These are phyloP conservation scores for Herpetotheres cachinnans DNA, from an alignment of 2,113 vertebrate genomes.

Conservation along the genomic window DNA sequence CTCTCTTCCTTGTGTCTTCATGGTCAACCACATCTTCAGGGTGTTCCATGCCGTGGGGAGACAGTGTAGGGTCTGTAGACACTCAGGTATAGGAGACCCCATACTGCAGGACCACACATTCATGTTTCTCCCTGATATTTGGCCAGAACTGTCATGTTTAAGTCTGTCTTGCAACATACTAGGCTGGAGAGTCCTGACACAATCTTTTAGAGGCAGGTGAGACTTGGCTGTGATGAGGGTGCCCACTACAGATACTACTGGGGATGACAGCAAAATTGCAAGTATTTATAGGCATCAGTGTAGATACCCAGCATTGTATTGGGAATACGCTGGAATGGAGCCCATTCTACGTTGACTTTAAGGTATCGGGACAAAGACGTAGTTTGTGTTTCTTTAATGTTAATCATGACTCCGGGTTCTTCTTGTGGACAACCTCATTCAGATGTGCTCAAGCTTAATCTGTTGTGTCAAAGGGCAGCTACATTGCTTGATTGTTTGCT, in stretches of 20 bases:
- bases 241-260: background rate
- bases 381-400: background rate
- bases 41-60: background rate
- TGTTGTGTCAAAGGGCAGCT: background rate
- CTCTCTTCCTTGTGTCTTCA: background rate
- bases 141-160: background rate
- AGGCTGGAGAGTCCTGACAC: background rate
- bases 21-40: background rate
- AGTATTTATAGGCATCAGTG: background rate
- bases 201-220: background rate
- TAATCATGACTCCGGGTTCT: background rate
- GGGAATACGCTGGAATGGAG: background rate
- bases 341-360: background rate
- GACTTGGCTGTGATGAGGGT: background rate
- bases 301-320: background rate
- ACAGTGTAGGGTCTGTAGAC: background rate
- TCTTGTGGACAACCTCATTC: background rate
- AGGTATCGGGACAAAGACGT: background rate
- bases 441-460: background rate
- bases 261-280: background rate
- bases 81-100: background rate
- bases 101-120: rapidly evolving
- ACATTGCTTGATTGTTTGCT: background rate
- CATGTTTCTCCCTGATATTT: background rate
- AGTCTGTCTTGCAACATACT: background rate